Evolutionary conservation across 2,797 vertebrate genomes (phyloP).

Genomic region (Tarsius wallacei): DNA sequence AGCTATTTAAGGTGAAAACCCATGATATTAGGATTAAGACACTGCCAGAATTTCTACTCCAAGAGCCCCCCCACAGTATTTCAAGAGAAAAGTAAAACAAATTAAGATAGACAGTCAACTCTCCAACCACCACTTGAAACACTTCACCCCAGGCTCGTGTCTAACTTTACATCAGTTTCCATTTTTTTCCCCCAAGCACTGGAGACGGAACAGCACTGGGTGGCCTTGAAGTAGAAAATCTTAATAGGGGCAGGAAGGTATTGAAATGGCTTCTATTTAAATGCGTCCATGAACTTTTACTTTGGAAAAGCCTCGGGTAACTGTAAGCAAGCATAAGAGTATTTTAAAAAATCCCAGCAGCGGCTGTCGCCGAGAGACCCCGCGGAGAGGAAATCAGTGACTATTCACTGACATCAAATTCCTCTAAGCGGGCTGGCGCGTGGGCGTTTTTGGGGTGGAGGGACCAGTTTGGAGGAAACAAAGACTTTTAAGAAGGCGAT

Average conservation of each 20-base stretch:
- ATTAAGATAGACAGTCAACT: slow-evolving; percentile 69
- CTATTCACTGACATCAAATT: background rate
- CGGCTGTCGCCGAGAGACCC: background rate
- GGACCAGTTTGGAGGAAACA: background rate
- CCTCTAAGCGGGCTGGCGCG: background rate
- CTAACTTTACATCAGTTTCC: slow-evolving; percentile 50
- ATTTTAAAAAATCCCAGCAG: background rate
- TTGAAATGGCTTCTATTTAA: slow-evolving; percentile 29
- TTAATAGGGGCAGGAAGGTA: background rate
- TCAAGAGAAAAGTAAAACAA: slow-evolving; percentile 73
- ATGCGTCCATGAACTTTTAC: background rate
- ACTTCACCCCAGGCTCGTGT: background rate
- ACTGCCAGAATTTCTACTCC: slow-evolving; percentile 61
- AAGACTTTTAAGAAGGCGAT: background rate
- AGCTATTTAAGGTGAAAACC: slow-evolving; percentile 74
- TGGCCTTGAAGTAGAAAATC: background rate
- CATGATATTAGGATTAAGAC: slow-evolving; percentile 58
- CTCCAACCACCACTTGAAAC: slow-evolving; percentile 59
- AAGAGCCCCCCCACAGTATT: slow-evolving; percentile 61
- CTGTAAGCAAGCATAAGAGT: slow-evolving; percentile 5
- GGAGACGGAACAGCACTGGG: background rate
- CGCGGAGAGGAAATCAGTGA: too few species aligned
- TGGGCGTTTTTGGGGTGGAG: background rate
- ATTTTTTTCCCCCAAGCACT: background rate
- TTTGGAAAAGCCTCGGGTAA: slow-evolving; percentile 25